Evolutionary conservation across 1,140 invertebrate genomes (phyloP).

Genomic region (Holotrichia oblita): DNA sequence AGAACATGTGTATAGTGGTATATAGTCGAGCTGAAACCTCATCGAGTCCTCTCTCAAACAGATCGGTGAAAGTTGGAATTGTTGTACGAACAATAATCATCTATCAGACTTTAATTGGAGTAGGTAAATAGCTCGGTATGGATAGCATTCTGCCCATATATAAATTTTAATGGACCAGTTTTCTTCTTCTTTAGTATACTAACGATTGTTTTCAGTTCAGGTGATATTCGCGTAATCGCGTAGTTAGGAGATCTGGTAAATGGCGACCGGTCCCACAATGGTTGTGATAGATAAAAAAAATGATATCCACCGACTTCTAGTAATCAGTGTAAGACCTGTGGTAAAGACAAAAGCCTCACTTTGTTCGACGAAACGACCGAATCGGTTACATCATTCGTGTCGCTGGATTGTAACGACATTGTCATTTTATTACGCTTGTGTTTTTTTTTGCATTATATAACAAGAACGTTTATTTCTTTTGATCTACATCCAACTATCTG

Average conservation of each 20-base stretch:
- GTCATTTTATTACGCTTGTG: no score
- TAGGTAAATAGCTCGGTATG: conserved; percentile 59
- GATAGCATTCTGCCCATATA: conserved; percentile 56
- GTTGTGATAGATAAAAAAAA: conserved; percentile 28
- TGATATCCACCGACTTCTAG: not conserved
- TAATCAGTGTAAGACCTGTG: conserved; percentile 38
- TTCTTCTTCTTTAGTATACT: conserved; percentile 51
- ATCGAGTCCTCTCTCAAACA: conserved; percentile 38
- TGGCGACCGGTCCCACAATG: conserved; percentile 25
- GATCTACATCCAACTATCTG: no score
- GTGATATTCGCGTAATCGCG: conserved; percentile 24
- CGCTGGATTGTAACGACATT: no score
- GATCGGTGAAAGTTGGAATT: conserved; percentile 58
- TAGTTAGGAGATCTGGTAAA: conserved; percentile 17
- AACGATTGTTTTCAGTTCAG: conserved; percentile 54
- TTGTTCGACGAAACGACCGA: not conserved
- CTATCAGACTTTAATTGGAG: conserved; percentile 59
- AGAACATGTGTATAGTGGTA: conserved; percentile 23
- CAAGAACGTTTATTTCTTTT: no score
- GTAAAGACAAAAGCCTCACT: conserved; percentile 32
- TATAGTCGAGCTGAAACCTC: not conserved
- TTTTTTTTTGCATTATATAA: no score
- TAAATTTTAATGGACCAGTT: conserved; percentile 58
- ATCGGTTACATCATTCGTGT: no score
- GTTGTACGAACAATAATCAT: conserved; percentile 59